Conservation (phyloP, 2,797 vertebrate genomes). For the Mus minutoides region DNA sequence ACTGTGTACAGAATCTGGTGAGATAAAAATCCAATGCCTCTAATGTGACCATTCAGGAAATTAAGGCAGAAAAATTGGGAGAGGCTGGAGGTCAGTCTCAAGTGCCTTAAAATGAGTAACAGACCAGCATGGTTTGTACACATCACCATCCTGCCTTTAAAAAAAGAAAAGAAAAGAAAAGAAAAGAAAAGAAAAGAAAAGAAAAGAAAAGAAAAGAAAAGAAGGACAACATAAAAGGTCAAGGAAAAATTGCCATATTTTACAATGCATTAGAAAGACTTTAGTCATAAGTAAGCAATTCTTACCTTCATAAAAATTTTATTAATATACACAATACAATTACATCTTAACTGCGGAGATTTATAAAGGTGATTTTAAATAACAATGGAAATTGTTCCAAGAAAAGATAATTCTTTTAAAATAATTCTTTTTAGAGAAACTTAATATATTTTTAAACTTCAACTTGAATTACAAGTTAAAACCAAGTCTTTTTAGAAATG, state of each 20-base stretch:
- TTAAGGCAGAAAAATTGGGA: background rate
- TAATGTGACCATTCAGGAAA: background rate
- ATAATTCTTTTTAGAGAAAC: background rate
- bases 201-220: no score
- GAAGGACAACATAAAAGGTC: rapidly evolving
- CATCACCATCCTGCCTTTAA: background rate
- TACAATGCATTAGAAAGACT: background rate
- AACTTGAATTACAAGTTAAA: background rate
- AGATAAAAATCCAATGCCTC: background rate
- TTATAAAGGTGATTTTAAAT: background rate
- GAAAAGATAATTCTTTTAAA: background rate
- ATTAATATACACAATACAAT: background rate
- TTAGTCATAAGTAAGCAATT: background rate
- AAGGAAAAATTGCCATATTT: background rate
- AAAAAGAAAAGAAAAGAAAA: no score
- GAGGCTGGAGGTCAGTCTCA: background rate
- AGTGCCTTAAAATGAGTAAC: background rate
- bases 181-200: background rate
- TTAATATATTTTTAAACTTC: background rate
- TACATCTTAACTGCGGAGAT: background rate
- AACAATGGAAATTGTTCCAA: background rate
- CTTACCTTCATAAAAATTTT: background rate
- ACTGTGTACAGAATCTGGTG: background rate
- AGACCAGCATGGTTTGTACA: background rate
- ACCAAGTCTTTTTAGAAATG: background rate